Base-by-base conservation (phyloP, 2,113 vertebrate genomes). In the Passer domesticus region DNA sequence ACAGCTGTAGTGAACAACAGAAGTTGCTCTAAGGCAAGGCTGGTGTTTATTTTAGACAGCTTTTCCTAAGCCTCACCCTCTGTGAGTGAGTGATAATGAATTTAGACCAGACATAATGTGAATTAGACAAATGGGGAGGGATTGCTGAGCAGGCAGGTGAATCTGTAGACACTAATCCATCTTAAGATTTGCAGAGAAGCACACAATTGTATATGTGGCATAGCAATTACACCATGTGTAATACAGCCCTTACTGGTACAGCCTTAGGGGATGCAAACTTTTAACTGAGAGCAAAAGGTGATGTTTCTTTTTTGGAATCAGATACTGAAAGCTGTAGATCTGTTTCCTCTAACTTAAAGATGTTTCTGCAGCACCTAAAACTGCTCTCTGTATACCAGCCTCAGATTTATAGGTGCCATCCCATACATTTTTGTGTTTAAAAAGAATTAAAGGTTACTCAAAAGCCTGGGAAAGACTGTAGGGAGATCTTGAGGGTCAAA, bases 381-480 rank as follows among this genome's bases (percentile, higher is more conserved):
- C 43, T 0, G 0, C 20, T 49, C 10, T 19, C 2, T n/a, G 12
- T 50, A 3, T 20, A 55, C 20, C 44, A 90, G 28, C 15, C 28
- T n/a, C n/a, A 73, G 41, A 17, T 82, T 68, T 79, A 35, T 28
- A 44, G 44, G 5, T 56, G 31, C 14, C 10, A 44, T 59, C 14
- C 21, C 4, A 15, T 33, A n/a, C 0, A 2, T 19, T n/a, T 70
- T 30, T 62, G 27, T 60, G 4, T n/a, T 58, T 27, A 25, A 35
- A 74, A 35, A 25, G 30, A 58, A 19, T 18, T 20, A 27, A 25
- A 37, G 3, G 3, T 68, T 52, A 22, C 24, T 46, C 17, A 20
- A 67, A 67, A 68, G 6, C 24, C 19, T 58, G 33, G 15, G 28
- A 14, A 76, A 77, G 33, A 55, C 27, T 37, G 14, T 27, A 52